Evolutionary conservation across 2,113 vertebrate genomes (phyloP).

Genomic region (Oceanodroma tethys): DNA sequence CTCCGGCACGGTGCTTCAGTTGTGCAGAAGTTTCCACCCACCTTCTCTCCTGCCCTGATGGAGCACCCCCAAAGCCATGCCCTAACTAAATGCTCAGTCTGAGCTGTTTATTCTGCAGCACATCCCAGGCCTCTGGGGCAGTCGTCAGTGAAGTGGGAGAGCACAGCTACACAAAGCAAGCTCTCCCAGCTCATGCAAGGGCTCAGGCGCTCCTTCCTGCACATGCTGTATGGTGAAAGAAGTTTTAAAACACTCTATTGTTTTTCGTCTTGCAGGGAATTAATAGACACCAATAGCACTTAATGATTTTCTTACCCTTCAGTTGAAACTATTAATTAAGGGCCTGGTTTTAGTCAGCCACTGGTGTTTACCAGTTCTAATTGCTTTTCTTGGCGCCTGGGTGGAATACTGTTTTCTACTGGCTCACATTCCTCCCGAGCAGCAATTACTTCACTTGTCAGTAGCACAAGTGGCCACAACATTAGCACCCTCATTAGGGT

Average conservation of each 20-base stretch:
- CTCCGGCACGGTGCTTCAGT: rapidly evolving
- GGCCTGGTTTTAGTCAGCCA: constrained; percentile 2
- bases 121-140: not conserved
- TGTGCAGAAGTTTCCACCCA: not conserved
- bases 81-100: not conserved
- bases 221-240: not conserved
- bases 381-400: constrained; percentile 28
- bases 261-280: not conserved
- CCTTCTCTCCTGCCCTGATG: not conserved
- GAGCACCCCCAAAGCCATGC: not conserved
- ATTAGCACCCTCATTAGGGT: not conserved
- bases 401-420: not conserved
- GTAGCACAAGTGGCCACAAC: not conserved
- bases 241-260: not conserved
- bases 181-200: not conserved
- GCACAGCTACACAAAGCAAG: not conserved
- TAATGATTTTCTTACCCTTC: constrained; percentile 46
- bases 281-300: constrained; percentile 21
- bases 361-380: constrained; percentile 30
- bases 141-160: not conserved
- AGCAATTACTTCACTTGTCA: not conserved
- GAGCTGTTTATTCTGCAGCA: not conserved
- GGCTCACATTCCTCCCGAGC: constrained; percentile 3
- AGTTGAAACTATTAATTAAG: constrained; percentile 48
- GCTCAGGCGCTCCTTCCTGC: not conserved